A percentile compares a stretch with the other conserved stretches of the same genome.
These are phyloP conservation scores for Siderastrea radians DNA, from an alignment of 92 coral and sea anemone genomes.

Conservation along the genomic window DNA sequence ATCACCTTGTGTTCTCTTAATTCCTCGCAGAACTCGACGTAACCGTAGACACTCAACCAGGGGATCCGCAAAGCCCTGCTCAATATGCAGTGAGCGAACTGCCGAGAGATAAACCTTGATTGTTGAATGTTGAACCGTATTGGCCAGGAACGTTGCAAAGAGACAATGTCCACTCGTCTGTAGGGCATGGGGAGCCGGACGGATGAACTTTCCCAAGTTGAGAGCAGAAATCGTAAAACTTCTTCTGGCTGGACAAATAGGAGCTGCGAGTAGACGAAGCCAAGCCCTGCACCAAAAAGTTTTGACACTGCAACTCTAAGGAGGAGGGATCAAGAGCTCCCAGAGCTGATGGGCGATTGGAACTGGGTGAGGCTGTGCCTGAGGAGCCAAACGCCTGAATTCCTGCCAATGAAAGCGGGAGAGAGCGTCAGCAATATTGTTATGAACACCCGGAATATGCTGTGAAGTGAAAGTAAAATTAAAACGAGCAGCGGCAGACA, in stretches of 20 bases:
- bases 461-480: too few relatives aligned
- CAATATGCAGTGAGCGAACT: too few relatives aligned
- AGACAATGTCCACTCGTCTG: slow-evolving; percentile 22
- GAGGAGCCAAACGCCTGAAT: slow-evolving; percentile 52
- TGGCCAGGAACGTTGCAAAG: neutral
- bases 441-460: slow-evolving; percentile 56
- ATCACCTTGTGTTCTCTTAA: slow-evolving; percentile 9
- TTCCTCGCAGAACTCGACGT: neutral
- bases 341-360: too few relatives aligned
- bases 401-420: slow-evolving; percentile 60
- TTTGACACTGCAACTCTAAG: too few relatives aligned
- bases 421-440: slow-evolving; percentile 50
- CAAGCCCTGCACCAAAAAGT: too few relatives aligned
- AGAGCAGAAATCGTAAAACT: too few relatives aligned
- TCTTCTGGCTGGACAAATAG: too few relatives aligned
- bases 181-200: neutral
- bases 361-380: slow-evolving; percentile 12
- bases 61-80: neutral
- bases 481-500: slow-evolving; percentile 19
- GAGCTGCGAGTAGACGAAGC: too few relatives aligned
- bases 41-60: neutral
- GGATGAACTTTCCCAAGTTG: too few relatives aligned
- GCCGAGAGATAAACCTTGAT: too few relatives aligned
- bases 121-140: neutral
- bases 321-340: too few relatives aligned